These are phyloP conservation scores for Ceryle rudis DNA, from an alignment of 2,797 vertebrate species.

Conservation along the genomic window DNA sequence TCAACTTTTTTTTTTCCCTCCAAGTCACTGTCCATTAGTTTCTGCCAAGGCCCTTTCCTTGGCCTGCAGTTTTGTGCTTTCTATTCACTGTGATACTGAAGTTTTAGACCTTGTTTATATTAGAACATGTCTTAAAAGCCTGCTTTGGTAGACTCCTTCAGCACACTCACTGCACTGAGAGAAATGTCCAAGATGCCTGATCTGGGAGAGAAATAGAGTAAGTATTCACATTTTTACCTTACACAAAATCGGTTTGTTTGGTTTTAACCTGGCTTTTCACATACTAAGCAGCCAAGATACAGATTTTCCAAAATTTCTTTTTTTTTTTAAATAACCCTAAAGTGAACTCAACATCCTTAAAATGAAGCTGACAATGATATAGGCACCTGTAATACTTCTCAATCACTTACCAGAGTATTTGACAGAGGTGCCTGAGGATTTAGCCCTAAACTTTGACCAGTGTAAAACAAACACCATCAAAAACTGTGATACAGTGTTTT, in stretches of 20 bases:
- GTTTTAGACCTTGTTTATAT: not conserved
- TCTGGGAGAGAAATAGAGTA: not conserved
- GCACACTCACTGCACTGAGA: not conserved
- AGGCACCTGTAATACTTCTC: not conserved
- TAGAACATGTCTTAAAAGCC: not conserved
- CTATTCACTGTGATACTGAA: not conserved
- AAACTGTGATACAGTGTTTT: not conserved
- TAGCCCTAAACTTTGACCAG: not conserved
- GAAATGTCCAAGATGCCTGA: not conserved
- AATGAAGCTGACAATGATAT: not conserved
- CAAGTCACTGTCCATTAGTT: not conserved
- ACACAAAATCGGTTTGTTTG: not conserved
- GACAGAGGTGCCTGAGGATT: not conserved
- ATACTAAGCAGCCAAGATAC: not conserved
- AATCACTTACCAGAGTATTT: not conserved
- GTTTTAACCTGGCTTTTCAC: not conserved
- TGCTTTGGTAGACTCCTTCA: not conserved
- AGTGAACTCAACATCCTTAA: not conserved
- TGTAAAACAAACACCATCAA: not conserved
- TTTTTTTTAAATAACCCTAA: not conserved
- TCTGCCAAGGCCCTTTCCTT: not conserved
- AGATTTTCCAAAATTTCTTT: not conserved
- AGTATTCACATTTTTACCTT: not conserved
- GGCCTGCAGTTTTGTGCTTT: not conserved
- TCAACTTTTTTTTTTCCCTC: not conserved